These are phyloP conservation scores for Catagonus wagneri DNA, from an alignment of 2,113 vertebrate species.

Conservation along the genomic window DNA sequence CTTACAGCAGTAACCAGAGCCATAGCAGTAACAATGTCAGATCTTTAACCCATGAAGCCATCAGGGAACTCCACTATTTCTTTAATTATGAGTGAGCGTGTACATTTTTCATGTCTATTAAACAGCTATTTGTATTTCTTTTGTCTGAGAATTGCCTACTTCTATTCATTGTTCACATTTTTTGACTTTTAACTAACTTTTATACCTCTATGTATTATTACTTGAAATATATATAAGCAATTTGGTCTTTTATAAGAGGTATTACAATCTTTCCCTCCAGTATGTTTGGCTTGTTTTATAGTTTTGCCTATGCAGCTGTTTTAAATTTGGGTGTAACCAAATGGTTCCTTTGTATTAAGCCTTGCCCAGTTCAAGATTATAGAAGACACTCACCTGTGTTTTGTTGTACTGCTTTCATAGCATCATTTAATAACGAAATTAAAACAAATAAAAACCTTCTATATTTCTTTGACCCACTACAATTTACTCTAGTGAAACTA, in stretches of 20 bases:
- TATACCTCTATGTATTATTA: not conserved
- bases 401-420: slow-evolving; percentile 33
- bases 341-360: not conserved
- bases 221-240: slow-evolving; percentile 10
- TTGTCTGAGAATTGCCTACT: slow-evolving; percentile 19
- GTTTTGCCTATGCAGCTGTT: not conserved
- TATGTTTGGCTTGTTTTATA: slow-evolving; percentile 3
- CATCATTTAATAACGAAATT: slow-evolving; percentile 36
- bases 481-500: slow-evolving; percentile 37
- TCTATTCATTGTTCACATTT: not conserved
- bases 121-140: slow-evolving; percentile 28
- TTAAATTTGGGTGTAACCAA: slow-evolving; percentile 40
- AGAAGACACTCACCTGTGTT: not conserved
- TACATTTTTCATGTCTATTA: not conserved
- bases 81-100: not conserved
- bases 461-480: not conserved
- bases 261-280: not conserved
- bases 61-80: not conserved
- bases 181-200: not conserved
- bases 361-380: slow-evolving; percentile 38
- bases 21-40: too few relatives aligned
- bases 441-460: not conserved
- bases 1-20: too few relatives aligned
- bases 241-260: slow-evolving; percentile 38
- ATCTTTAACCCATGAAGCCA: too few relatives aligned